Conservation (phyloP, 2,888 invertebrate species). For the Blastobasis lacticolella region DNA sequence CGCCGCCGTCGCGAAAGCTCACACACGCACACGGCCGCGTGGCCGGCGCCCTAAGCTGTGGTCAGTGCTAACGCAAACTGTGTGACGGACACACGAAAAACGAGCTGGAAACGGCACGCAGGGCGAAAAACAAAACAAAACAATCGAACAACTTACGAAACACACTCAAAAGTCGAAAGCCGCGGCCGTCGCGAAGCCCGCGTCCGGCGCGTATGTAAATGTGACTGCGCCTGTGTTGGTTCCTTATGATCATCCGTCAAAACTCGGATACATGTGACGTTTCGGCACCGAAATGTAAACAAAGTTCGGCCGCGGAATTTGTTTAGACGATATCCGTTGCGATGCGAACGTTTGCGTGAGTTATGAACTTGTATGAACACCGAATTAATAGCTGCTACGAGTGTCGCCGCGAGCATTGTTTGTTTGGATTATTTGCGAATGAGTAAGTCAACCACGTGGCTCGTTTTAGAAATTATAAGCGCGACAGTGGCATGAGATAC, state of each 20-base stretch:
- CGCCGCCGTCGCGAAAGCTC: constrained; percentile 72
- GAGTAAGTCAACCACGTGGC: constrained; percentile 46
- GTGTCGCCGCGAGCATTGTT: constrained; percentile 38
- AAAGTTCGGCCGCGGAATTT: constrained; percentile 50
- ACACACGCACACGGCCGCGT: constrained; percentile 67
- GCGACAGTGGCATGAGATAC: constrained; percentile 1
- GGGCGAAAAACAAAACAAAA: constrained; percentile 48
- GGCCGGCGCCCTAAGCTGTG: constrained; percentile 72
- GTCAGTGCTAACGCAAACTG: constrained; percentile 74
- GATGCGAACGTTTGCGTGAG: constrained; percentile 49
- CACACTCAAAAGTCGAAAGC: constrained; percentile 24
- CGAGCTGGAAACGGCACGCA: constrained; percentile 68
- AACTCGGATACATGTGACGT: constrained; percentile 69
- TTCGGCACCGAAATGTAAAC: constrained; percentile 69
- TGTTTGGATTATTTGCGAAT: constrained; percentile 61
- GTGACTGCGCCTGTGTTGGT: constrained; percentile 57
- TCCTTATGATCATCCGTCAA: constrained; percentile 69
- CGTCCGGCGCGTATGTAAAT: constrained; percentile 56
- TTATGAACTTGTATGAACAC: constrained; percentile 61
- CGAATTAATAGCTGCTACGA: constrained; percentile 56
- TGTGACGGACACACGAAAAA: constrained; percentile 74
- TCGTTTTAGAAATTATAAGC: constrained; percentile 29
- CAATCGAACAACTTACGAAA: constrained; percentile 16
- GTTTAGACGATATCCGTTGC: constrained; percentile 55
- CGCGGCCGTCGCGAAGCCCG: constrained; percentile 23